Base-by-base conservation (phyloP, 2,797 vertebrate genomes). In the Carapus acus region DNA sequence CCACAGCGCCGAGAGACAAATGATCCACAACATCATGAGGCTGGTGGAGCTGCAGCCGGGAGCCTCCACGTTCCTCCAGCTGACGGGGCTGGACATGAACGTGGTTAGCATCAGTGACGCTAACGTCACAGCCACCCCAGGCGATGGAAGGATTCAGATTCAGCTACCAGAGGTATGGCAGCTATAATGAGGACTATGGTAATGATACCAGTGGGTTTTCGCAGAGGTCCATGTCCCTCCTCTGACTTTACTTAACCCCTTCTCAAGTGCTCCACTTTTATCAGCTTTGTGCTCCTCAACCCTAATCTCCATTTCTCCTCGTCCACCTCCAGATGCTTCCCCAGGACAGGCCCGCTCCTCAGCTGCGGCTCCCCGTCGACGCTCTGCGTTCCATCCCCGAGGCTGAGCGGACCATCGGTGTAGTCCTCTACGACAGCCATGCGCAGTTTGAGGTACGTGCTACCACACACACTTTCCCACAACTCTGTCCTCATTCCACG, bases 371-470 rank as follows among this genome's bases (percentile, higher is more conserved):
- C 11, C 85, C 85, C 2, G 6, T 20, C 4, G 1, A 73, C 4
- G 39, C 27, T 6, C 65, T 85, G 36, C 2, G 0, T 0, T 4
- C 7, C 15, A 60, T 76, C 37, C 6, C 37, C 47, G 2, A 18
- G 4, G 22, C 42, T 2, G 1, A 56, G 3, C 56, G 34, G 37
- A 36, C 54, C 12, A 18, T 85, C 36, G 67, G 61, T 29, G 18
- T 86, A 21, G 76, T 78, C 22, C 61, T 24, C 49, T 87, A 86
- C 49, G 8, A 8, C 29, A 0, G n/a, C 0, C 7, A 8, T 7
- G 1, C 21, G 6, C 71, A 76, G 1, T 82, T 86, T 22, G n/a
- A 55, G 49, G 86, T 87, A 80, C 2, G 3, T 33, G 3, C n/a
- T 38, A 7, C 4, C 24, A 27, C 24, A 5, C 24, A 4, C 24